Conservation (phyloP, 2,888 invertebrate genomes). For the Napeogenes sylphis region DNA sequence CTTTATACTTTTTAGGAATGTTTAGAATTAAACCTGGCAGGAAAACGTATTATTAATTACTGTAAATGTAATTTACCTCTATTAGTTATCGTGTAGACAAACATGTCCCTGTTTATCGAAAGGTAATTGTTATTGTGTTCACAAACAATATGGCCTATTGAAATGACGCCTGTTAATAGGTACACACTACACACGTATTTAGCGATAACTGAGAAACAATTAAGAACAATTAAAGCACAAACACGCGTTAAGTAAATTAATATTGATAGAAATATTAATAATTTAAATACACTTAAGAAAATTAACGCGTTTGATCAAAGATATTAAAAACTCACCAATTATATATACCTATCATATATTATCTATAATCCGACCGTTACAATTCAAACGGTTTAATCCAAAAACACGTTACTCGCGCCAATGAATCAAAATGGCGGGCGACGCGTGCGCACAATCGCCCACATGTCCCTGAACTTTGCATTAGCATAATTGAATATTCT, state of each 20-base stretch:
- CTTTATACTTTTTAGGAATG: too few relatives aligned
- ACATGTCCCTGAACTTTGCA: slow-evolving; percentile 50
- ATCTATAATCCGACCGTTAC: slow-evolving; percentile 51
- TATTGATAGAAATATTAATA: neutral
- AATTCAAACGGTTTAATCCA: slow-evolving; percentile 53
- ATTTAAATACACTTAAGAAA: neutral
- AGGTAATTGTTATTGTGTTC: slow-evolving; percentile 1
- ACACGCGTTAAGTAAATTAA: neutral
- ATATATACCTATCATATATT: neutral
- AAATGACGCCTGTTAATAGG: neutral
- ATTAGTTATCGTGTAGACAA: neutral
- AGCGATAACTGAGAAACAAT: slow-evolving; percentile 2
- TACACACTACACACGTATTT: neutral
- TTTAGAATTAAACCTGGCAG: too few relatives aligned
- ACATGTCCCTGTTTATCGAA: slow-evolving; percentile 2
- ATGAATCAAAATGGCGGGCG: slow-evolving; percentile 46
- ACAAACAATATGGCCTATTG: too few relatives aligned
- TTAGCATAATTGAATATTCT: slow-evolving; percentile 67
- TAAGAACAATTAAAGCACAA: neutral
- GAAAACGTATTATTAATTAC: neutral
- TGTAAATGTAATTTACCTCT: neutral
- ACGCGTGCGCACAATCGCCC: slow-evolving; percentile 59
- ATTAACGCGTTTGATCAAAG: neutral
- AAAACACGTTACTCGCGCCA: slow-evolving; percentile 35
- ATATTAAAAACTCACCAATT: too few relatives aligned